Evolutionary conservation across 2,888 invertebrate genomes (phyloP).

Genomic region (Noctua pronuba): DNA sequence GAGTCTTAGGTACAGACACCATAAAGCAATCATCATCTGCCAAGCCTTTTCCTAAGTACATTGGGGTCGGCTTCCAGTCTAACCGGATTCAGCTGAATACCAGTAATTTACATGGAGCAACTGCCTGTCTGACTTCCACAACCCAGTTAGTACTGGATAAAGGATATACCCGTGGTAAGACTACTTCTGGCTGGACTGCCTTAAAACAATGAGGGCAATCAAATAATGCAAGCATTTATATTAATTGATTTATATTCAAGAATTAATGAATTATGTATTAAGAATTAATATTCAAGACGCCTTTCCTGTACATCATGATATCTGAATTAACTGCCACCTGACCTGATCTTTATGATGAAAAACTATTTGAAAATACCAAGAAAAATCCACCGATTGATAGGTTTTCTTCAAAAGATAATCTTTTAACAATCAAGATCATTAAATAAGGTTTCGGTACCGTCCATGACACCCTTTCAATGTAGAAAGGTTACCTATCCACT

Average conservation of each 20-base stretch:
- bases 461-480: neutral
- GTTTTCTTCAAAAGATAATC: neutral
- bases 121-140: too few relatives aligned
- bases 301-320: neutral
- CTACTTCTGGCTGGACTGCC: too few relatives aligned
- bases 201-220: neutral
- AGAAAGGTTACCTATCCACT: conserved; percentile 1
- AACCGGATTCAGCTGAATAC: too few relatives aligned
- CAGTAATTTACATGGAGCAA: too few relatives aligned
- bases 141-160: too few relatives aligned
- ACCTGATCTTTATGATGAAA: neutral
- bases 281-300: neutral
- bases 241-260: too few relatives aligned
- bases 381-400: neutral
- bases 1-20: neutral
- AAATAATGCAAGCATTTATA: neutral
- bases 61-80: too few relatives aligned
- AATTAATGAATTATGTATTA: too few relatives aligned
- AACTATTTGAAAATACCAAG: neutral
- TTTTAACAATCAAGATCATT: neutral
- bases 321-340: neutral
- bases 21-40: neutral
- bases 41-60: too few relatives aligned
- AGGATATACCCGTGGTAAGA: too few relatives aligned
- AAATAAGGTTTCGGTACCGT: neutral